phyloP scores from a whole-genome alignment of 2,888 invertebrate species.

The Clanis bilineata region DNA sequence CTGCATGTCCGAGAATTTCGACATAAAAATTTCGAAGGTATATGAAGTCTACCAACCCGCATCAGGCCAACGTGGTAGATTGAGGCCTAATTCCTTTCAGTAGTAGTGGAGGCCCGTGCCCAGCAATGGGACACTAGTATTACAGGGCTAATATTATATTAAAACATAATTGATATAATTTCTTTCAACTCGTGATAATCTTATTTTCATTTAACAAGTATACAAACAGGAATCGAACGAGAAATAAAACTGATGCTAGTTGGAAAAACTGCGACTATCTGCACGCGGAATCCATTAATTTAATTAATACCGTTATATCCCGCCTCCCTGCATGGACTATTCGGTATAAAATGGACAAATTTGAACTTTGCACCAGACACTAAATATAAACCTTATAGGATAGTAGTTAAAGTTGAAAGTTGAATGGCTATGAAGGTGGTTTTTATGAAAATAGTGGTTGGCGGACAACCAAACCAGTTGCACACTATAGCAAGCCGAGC shows the following conservation, averaged over 20 bases:
- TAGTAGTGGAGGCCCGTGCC: too few relatives aligned
- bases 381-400: background rate
- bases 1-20: too few relatives aligned
- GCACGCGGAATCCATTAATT: conserved; percentile 41
- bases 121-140: too few relatives aligned
- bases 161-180: too few relatives aligned
- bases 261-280: conserved; percentile 10
- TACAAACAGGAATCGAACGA: conserved; percentile 3
- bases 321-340: conserved; percentile 28
- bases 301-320: conserved; percentile 43
- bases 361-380: background rate
- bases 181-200: background rate
- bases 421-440: conserved; percentile 9
- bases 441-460: conserved; percentile 27
- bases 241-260: conserved; percentile 6
- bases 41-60: too few relatives aligned
- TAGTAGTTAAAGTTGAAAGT: background rate
- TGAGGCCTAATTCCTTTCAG: too few relatives aligned
- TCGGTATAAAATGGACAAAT: conserved; percentile 22
- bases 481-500: conserved; percentile 34
- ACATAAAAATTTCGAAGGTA: too few relatives aligned
- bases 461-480: conserved; percentile 33
- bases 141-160: too few relatives aligned
- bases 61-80: too few relatives aligned
- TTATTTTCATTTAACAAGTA: background rate